Base-by-base conservation (phyloP, 1,140 invertebrate species). In the Temnothorax longispinosus region DNA sequence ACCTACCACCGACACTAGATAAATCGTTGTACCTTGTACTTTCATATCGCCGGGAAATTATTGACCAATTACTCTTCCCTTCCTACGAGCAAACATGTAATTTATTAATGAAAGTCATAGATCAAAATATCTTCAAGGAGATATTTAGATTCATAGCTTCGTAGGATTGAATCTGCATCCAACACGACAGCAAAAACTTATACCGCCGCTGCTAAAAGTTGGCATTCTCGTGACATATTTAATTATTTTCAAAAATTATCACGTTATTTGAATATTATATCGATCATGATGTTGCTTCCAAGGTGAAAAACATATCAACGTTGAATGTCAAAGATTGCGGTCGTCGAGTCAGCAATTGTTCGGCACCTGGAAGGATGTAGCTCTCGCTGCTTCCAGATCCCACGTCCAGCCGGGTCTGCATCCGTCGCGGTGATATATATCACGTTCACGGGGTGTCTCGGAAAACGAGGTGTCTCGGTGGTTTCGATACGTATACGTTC, bases 401-500 rank as follows among this genome's bases (percentile, higher is more conserved):
- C 6, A 41, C 54, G n/a, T 44, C 6, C 38, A 41, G 27, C 21
- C 11, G 32, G 7, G 50, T 80, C n/a, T 2, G 15, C 41, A 10
- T 21, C 3, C 7, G 3, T 54, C 54, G 41, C 15, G n/a, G 1
- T 8, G 56, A 18, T 62, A 38, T 62, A 38, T 38, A 8, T 54
- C 27, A 18, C n/a, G 32, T 21, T n/a, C 13, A 47, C 13, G 35
- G 18, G 2, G 4, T 77, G 15, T 85, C n/a, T 58, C 44, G 35
- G 47, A 62, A 85, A 85, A 82, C 38, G 5, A 69, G 65, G 41
- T 69, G 65, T 69, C 44, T n/a, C 54, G 41, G 13, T 27, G 41
- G 18, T 82, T 58, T 60, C 69, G 78, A 81, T 71, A 71, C 80
- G 27, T 85, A 27, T 27, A 85, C 82, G 56, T 75, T 56, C 75